phyloP scores from a whole-genome alignment of 1,140 invertebrate species.

The Araneus ventricosus region DNA sequence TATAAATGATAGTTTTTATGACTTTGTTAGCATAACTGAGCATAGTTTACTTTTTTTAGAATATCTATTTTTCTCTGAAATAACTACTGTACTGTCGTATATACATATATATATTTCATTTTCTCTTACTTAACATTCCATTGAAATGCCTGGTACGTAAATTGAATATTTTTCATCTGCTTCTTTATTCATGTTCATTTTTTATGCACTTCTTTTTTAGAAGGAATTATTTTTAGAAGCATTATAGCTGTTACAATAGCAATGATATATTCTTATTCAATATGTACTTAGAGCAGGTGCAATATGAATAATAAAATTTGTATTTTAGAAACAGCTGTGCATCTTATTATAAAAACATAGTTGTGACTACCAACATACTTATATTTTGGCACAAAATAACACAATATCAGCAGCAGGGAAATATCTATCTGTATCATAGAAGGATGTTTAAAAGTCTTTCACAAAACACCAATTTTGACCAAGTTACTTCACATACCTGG shows the following conservation, averaged over 20 bases:
- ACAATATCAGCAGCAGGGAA: no score
- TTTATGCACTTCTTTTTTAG: constrained; percentile 49
- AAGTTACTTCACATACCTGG: no score
- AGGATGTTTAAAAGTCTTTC: no score
- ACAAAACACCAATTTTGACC: no score
- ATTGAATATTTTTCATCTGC: constrained; percentile 14
- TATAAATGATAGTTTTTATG: neutral
- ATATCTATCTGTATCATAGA: no score
- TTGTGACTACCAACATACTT: no score
- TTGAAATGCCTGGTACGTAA: neutral
- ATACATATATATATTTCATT: constrained; percentile 34
- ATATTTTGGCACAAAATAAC: no score
- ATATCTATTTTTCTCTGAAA: constrained; percentile 31
- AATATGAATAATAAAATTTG: constrained; percentile 59
- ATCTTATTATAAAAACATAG: no score
- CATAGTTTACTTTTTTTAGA: constrained; percentile 1
- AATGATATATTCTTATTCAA: constrained; percentile 41
- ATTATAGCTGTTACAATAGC: constrained; percentile 13
- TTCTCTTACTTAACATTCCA: constrained; percentile 15
- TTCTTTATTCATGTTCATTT: constrained; percentile 24
- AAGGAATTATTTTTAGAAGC: constrained; percentile 56
- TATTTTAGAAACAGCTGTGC: constrained; percentile 44
- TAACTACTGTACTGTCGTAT: constrained; percentile 34
- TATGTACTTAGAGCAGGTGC: constrained; percentile 48
- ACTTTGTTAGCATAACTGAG: neutral